Conservation (phyloP, 2,888 invertebrate genomes). For the Machimus rusticus region DNA sequence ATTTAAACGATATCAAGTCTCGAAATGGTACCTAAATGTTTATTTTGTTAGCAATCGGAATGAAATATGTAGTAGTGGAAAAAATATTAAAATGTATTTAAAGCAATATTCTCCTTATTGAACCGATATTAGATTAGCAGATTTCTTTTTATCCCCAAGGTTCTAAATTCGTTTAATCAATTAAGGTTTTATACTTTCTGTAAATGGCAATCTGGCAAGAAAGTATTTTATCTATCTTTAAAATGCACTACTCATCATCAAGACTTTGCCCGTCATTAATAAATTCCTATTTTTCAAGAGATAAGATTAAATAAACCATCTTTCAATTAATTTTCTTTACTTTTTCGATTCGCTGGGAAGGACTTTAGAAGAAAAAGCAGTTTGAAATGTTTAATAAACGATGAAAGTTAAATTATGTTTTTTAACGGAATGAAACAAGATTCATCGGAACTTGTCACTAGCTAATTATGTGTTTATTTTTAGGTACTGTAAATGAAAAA, state of each 20-base stretch:
- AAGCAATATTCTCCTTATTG: too few species aligned
- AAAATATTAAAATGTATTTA: too few species aligned
- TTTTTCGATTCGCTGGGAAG: neutral
- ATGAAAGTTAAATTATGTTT: neutral
- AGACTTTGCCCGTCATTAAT: neutral
- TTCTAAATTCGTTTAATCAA: neutral
- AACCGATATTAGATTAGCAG: too few species aligned
- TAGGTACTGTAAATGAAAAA: neutral
- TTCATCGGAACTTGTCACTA: neutral
- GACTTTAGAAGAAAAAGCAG: neutral
- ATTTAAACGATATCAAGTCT: too few species aligned
- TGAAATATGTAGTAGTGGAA: too few species aligned
- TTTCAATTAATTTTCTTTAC: neutral
- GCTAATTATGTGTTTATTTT: neutral
- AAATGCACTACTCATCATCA: neutral
- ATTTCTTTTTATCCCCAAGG: neutral
- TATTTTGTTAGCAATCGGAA: too few species aligned
- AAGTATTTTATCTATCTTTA: neutral
- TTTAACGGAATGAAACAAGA: neutral
- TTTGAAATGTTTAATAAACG: neutral
- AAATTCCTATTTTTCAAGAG: neutral
- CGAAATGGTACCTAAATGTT: too few species aligned
- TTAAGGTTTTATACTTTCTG: neutral
- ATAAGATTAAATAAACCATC: neutral
- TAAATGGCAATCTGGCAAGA: neutral